Conservation (phyloP, 2,888 invertebrate genomes). For the Lydus trimaculatus region DNA sequence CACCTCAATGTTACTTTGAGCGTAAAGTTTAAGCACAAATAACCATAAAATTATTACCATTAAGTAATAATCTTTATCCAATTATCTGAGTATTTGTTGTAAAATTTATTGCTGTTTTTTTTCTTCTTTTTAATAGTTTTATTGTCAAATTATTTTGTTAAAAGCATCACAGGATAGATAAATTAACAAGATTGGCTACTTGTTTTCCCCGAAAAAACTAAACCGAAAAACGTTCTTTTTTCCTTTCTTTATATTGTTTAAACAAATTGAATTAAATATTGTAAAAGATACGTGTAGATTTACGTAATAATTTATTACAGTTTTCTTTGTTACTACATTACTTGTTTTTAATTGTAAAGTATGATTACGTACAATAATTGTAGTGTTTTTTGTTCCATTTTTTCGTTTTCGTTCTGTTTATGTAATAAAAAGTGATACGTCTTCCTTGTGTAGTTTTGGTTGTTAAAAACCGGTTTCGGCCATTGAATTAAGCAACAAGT, state of each 20-base stretch:
- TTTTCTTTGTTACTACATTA: not conserved
- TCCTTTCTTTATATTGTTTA: no score
- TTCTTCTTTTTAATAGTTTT: not conserved
- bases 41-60: not conserved
- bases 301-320: not conserved
- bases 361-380: not conserved
- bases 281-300: no score
- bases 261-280: no score
- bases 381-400: not conserved
- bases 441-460: not conserved
- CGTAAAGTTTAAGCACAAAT: not conserved
- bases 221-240: no score
- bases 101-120: not conserved
- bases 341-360: not conserved
- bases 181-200: not conserved
- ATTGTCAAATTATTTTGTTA: not conserved
- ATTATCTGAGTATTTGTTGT: not conserved
- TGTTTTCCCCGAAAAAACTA: no score
- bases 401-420: not conserved
- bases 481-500: not conserved
- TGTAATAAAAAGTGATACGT: not conserved
- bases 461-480: not conserved
- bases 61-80: not conserved
- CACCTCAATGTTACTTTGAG: not conserved
- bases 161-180: not conserved